Conservation (phyloP, 1,140 invertebrate genomes). For the Drosophila bipectinata region DNA sequence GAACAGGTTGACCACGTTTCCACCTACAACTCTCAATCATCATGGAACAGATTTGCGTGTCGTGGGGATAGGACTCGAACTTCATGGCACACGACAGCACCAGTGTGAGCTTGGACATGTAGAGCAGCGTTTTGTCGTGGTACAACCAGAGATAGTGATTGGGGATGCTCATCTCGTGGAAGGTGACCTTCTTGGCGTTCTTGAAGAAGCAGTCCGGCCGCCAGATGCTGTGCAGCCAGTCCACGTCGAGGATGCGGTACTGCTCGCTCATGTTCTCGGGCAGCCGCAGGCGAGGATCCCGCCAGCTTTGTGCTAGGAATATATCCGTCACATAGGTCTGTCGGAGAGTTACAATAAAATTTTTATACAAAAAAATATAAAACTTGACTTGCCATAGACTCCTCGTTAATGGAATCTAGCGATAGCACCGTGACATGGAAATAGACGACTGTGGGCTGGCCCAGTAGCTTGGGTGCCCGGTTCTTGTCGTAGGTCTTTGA, state of each 20-base stretch:
- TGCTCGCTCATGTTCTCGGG: constrained; percentile 97
- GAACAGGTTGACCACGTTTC: neutral
- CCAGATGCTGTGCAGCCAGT: constrained; percentile 96
- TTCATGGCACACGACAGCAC: constrained; percentile 96
- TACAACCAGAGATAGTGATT: constrained; percentile 97
- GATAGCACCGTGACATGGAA: constrained; percentile 95
- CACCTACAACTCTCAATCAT: constrained; percentile 95
- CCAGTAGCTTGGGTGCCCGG: constrained; percentile 92
- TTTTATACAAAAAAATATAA: neutral
- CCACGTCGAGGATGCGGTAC: constrained; percentile 94
- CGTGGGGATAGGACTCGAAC: constrained; percentile 95
- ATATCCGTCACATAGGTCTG: constrained; percentile 97
- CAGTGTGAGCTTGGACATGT: constrained; percentile 96
- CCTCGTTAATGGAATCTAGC: constrained; percentile 94
- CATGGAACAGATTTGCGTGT: constrained; percentile 95
- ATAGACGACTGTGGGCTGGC: constrained; percentile 93
- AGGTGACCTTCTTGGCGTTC: constrained; percentile 96
- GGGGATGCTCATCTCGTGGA: constrained; percentile 97
- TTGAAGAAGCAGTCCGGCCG: constrained; percentile 96
- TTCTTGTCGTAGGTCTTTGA: constrained; percentile 95
- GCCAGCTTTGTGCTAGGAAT: constrained; percentile 96
- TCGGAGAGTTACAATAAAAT: neutral
- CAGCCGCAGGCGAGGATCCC: constrained; percentile 92
- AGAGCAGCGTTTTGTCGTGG: constrained; percentile 94
- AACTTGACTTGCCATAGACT: constrained; percentile 91